phyloP scores from a whole-genome alignment of 2,888 invertebrate genomes.

The Caenorhabditis sp. region DNA sequence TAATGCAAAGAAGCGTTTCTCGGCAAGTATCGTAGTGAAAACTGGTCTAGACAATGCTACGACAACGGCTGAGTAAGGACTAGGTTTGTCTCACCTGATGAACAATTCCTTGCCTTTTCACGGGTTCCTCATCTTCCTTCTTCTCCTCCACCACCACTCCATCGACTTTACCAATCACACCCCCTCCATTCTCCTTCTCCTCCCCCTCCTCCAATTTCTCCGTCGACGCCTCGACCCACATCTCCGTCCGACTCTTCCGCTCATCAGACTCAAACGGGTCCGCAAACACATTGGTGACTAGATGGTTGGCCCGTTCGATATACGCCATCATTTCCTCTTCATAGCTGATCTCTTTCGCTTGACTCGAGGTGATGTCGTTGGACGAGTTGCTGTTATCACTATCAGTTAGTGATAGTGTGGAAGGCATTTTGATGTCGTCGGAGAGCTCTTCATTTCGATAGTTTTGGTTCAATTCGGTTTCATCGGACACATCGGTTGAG shows the following conservation, averaged over 20 bases:
- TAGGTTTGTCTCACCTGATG: constrained; percentile 27
- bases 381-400: constrained; percentile 47
- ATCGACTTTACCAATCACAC: constrained; percentile 9
- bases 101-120: constrained; percentile 18
- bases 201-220: constrained; percentile 29
- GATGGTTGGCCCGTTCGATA: constrained; percentile 29
- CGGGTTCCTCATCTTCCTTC: background rate
- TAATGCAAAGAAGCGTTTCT: too few relatives aligned
- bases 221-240: constrained; percentile 65
- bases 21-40: too few relatives aligned
- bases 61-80: background rate
- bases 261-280: constrained; percentile 69
- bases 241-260: constrained; percentile 63
- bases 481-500: background rate
- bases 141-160: background rate
- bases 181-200: constrained; percentile 8
- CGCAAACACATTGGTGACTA: constrained; percentile 58
- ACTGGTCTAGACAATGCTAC: too few relatives aligned
- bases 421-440: constrained; percentile 20
- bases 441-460: constrained; percentile 6
- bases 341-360: constrained; percentile 56
- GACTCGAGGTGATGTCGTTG: constrained; percentile 54
- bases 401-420: constrained; percentile 27
- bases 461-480: background rate
- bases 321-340: constrained; percentile 56